phyloP scores from a whole-genome alignment of 2,888 invertebrate genomes.

The Pristionchus fissidentatus region DNA sequence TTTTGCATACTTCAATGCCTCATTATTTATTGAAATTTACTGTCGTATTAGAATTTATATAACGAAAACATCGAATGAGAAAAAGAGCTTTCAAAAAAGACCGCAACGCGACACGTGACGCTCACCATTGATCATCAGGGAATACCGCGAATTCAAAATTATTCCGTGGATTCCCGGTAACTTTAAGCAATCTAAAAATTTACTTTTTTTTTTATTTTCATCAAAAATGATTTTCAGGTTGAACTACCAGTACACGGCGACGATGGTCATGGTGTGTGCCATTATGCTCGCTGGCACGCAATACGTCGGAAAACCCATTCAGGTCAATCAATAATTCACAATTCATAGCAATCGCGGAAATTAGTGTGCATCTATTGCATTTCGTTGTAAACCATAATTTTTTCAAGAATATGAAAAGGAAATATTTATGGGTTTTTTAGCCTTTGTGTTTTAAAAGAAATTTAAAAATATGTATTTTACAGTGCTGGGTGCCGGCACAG shows the following conservation, averaged over 20 bases:
- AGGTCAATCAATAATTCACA: slow-evolving; percentile 55
- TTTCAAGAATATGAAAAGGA: not conserved
- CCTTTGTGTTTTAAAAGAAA: not conserved
- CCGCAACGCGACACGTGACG: no score
- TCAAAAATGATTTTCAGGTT: slow-evolving; percentile 56
- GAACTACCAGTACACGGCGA: slow-evolving; percentile 71
- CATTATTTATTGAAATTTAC: no score
- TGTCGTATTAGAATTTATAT: no score
- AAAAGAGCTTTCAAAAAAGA: no score
- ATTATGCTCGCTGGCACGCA: slow-evolving; percentile 74
- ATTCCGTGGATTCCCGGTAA: no score
- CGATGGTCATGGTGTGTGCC: slow-evolving; percentile 66
- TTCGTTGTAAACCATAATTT: no score
- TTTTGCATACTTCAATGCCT: no score
- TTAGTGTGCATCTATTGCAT: no score
- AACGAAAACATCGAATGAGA: no score
- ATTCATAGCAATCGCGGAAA: no score
- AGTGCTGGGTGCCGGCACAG: slow-evolving; percentile 75
- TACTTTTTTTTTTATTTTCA: not conserved
- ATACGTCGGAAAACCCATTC: slow-evolving; percentile 74
- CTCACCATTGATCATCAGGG: no score
- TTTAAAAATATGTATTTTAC: slow-evolving; percentile 47
- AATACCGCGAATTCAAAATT: no score
- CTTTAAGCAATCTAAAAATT: not conserved
- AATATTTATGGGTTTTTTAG: not conserved